phyloP scores from a whole-genome alignment of 2,113 vertebrate species.

The Oryzias curvinotus region DNA sequence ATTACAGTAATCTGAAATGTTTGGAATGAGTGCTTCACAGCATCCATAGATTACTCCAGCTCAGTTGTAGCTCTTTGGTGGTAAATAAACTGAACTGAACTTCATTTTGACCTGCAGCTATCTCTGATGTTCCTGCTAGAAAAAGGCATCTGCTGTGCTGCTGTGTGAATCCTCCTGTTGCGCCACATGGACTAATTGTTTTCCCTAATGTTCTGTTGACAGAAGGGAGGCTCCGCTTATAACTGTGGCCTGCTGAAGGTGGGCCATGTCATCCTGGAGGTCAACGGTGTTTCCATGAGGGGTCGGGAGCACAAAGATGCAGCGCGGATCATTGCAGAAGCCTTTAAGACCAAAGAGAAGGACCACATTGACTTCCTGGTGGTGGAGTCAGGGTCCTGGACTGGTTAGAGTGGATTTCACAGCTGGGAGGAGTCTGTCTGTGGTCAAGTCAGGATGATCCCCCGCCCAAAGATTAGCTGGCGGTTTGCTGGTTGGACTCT shows the following conservation, averaged over 20 bases:
- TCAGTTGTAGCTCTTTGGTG: no score
- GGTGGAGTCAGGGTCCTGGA: slow-evolving; percentile 78
- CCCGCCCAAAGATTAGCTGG: background rate
- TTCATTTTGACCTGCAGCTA: no score
- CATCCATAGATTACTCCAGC: no score
- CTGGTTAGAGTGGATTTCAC: no score
- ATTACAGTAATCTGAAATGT: no score
- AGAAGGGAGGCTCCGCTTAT: slow-evolving; percentile 94
- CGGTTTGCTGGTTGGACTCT: slow-evolving; percentile 27
- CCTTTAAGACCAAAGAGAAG: slow-evolving; percentile 95
- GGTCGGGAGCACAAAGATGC: slow-evolving; percentile 93
- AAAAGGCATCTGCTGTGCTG: no score
- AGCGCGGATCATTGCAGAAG: slow-evolving; percentile 92
- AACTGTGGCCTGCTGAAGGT: slow-evolving; percentile 95
- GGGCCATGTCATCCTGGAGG: slow-evolving; percentile 97
- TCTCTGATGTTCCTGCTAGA: no score
- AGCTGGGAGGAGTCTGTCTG: no score
- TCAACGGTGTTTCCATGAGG: slow-evolving; percentile 86
- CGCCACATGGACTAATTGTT: background rate
- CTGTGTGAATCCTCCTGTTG: no score
- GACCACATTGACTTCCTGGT: slow-evolving; percentile 95
- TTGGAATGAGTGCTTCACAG: no score
- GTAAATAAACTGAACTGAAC: no score
- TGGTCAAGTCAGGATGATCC: no score
- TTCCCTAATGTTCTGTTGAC: slow-evolving; percentile 29